Base-by-base conservation (phyloP, 2,113 vertebrate species). In the Trichomycterus rosablanca region DNA sequence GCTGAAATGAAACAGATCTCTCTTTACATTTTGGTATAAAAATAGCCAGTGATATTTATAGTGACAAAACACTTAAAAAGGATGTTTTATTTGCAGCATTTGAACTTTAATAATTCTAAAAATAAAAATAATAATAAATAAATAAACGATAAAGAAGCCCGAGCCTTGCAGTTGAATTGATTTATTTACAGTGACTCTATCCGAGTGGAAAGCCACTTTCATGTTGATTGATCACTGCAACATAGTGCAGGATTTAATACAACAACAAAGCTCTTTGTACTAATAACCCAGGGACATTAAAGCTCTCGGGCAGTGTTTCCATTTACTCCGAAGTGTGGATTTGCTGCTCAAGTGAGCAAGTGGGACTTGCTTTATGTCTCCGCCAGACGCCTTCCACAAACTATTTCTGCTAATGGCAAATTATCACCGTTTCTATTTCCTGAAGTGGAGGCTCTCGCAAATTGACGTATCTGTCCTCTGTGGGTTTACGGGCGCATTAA, bases 381-480 rank as follows among this genome's bases (percentile, higher is more conserved):
- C 79, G 78, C 78, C 80, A 89, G 89, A 91, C 90, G 87, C 86
- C 82, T 80, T 85, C 55, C 90, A 87, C 91, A 82, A 93, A 91
- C 89, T 87, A 85, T 92, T 92, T 88, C 83, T 88, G 89, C 89
- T 93, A 92, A 93, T 90, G 87, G 89, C 80, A 89, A 90, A 92
- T 92, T 91, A 91, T 91, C 84, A 85, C 86, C 86, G 88, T 89
- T 94, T 90, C 89, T 89, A 83, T 87, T 90, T 93, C 89, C 89
- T 89, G 87, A 83, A 93, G 90, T 83, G 60, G 88, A 90, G 90
- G 89, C 91, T 89, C 89, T 90, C 59, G 80, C 86, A 97, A 95
- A 97, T 95, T 95, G 93, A 97, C 93, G 92, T 88, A 93, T 92
- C 86, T 91, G 89, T 94, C 93, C 89, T 92, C 87, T 78, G 89